These are phyloP conservation scores for Lasioglossum figueresi DNA, from an alignment of 2,888 invertebrate genomes.

Conservation along the genomic window DNA sequence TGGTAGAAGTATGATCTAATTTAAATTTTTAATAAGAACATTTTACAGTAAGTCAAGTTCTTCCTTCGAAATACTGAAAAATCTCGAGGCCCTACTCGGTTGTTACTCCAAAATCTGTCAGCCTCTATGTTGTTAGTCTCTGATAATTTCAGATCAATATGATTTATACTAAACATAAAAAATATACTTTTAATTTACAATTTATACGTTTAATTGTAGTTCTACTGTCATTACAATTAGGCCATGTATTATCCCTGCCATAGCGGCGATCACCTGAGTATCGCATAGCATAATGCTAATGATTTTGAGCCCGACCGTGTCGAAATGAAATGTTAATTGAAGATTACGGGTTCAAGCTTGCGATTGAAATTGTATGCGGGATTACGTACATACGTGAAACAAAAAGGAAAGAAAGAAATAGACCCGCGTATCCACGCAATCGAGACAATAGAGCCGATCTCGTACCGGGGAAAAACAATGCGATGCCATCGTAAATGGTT, in stretches of 20 bases:
- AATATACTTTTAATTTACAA: too few species aligned
- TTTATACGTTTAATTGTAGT: not conserved
- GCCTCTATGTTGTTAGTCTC: too few species aligned
- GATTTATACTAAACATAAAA: not conserved
- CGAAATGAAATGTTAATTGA: not conserved
- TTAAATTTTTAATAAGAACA: too few species aligned
- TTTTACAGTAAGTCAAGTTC: too few species aligned
- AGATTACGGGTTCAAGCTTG: not conserved
- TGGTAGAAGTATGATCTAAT: too few species aligned
- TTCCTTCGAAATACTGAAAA: not conserved
- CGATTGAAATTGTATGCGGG: not conserved
- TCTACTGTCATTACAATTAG: not conserved
- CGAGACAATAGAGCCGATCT: not conserved
- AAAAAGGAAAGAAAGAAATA: not conserved
- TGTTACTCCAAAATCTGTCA: too few species aligned
- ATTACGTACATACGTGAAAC: not conserved
- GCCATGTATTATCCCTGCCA: not conserved
- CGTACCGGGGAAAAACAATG: slow-evolving; percentile 27
- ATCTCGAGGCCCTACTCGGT: not conserved
- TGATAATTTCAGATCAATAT: too few species aligned
- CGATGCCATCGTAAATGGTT: slow-evolving; percentile 36
- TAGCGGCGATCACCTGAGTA: not conserved
- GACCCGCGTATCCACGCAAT: not conserved
- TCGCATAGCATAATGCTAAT: not conserved
- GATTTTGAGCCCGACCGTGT: not conserved